These are phyloP conservation scores for Maconellicoccus hirsutus DNA, from an alignment of 1,140 invertebrate genomes.

Conservation along the genomic window DNA sequence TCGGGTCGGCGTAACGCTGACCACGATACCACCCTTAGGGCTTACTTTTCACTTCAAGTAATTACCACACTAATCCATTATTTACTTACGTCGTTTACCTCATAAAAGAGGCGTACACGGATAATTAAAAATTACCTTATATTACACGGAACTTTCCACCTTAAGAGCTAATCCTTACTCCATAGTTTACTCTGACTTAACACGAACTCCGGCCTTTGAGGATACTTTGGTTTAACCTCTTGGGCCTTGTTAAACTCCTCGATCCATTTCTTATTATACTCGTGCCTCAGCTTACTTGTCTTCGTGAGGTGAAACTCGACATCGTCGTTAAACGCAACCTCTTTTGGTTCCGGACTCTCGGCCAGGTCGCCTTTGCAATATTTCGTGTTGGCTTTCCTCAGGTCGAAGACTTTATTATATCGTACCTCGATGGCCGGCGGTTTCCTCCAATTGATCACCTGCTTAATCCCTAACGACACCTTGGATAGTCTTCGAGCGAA, in stretches of 20 bases:
- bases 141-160: too few species aligned
- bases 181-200: background rate
- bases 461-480: background rate
- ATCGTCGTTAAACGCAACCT: background rate
- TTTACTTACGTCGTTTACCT: too few species aligned
- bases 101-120: too few species aligned
- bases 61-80: too few species aligned
- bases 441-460: constrained; percentile 6
- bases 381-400: background rate
- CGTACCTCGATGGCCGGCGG: background rate
- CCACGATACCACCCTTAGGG: too few species aligned
- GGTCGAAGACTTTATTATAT: background rate
- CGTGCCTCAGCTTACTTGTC: background rate
- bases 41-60: too few species aligned
- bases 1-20: too few species aligned
- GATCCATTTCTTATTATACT: background rate
- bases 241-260: background rate
- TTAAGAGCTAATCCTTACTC: background rate
- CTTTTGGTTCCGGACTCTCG: background rate
- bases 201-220: background rate
- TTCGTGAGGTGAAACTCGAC: background rate
- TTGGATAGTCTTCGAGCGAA: background rate
- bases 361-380: background rate
- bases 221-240: background rate
- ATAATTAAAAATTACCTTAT: too few species aligned